Evolutionary conservation across 2,797 vertebrate species (phyloP).

Genomic region (Rhyacichthys aspro): DNA sequence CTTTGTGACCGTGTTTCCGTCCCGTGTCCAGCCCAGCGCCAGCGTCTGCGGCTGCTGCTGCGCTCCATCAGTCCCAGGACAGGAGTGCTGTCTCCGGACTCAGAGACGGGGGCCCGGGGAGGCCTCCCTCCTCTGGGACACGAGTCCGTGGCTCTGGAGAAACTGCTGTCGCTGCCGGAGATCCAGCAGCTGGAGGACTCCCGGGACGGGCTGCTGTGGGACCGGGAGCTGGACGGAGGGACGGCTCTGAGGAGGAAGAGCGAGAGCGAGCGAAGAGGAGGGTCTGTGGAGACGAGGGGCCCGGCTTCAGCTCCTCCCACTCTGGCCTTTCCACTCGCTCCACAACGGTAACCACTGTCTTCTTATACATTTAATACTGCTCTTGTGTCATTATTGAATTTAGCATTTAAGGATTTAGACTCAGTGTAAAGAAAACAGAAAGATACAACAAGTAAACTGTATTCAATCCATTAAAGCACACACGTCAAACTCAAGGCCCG

Average conservation of each 20-base stretch:
- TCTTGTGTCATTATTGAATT: too few species aligned
- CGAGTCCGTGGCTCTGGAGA: conserved; percentile 83
- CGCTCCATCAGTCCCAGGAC: conserved; percentile 75
- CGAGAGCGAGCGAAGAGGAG: conserved; percentile 2
- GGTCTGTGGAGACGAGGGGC: too few species aligned
- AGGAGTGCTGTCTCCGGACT: conserved; percentile 68
- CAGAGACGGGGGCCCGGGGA: conserved; percentile 62
- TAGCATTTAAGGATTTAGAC: too few species aligned
- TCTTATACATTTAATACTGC: not conserved
- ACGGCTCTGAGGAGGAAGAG: conserved; percentile 23
- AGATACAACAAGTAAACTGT: too few species aligned
- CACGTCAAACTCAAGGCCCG: too few species aligned
- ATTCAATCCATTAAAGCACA: too few species aligned
- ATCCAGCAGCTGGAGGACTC: conserved; percentile 54
- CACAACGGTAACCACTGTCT: not conserved
- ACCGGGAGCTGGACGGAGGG: conserved; percentile 52
- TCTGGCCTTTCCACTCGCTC: too few species aligned
- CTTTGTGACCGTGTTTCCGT: not conserved
- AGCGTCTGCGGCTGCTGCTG: conserved; percentile 81
- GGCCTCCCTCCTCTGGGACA: conserved; percentile 70
- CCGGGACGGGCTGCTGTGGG: conserved; percentile 43
- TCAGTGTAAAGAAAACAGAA: too few species aligned
- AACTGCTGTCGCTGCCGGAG: conserved; percentile 77
- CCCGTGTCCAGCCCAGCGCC: conserved; percentile 58
- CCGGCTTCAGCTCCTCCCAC: not conserved